Evolutionary conservation across 2,888 invertebrate genomes (phyloP), one percentile per base, ranked within the genome.

Genomic region (Eulithis prunata): DNA sequence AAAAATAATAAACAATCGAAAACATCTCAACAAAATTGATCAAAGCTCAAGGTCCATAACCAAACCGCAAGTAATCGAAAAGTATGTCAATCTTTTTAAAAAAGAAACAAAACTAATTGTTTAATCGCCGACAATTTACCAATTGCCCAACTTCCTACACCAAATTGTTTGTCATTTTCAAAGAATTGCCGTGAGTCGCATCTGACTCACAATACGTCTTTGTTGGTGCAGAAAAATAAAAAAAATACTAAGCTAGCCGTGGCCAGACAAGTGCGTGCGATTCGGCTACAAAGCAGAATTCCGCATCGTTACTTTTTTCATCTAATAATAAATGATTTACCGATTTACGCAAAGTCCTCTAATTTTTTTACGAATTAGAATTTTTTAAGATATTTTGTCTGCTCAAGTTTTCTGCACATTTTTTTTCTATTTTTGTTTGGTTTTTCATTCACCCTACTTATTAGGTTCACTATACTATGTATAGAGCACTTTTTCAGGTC

Each of bases 111-210:
- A 68, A 55, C 77, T 80, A 78, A 84, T 89, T 89, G 83, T 85
- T 83, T 89, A 89, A 91, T 88, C 80, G 83, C 59, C 64, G 60
- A 56, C 84, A 83, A 75, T 82, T 79, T 76, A 77, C 76, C 79
- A 78, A 80, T 82, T 80, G 71, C 59, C 68, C 68, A 64, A 73
- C 74, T 84, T 83, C 77, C 74, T 74, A 69, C 71, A 79, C 75
- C 66, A 78, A 79, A 80, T 84, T 81, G 78, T 76, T 81, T 76
- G 75, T 74, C 71, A 77, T 79, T 86, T 21, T 83, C 78, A 74
- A 72, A 70, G 83, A 82, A 83, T 66, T 72, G 67, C 70, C 70
- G 74, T 80, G 80, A 81, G 77, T 81, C 59, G 53, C 60, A 41
- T 47, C 68, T 70, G 66, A 74, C 58, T 70, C 68, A 69, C 66